Evolutionary conservation across 2,888 invertebrate genomes (phyloP).

Genomic region (Argyresthia goedartella): DNA sequence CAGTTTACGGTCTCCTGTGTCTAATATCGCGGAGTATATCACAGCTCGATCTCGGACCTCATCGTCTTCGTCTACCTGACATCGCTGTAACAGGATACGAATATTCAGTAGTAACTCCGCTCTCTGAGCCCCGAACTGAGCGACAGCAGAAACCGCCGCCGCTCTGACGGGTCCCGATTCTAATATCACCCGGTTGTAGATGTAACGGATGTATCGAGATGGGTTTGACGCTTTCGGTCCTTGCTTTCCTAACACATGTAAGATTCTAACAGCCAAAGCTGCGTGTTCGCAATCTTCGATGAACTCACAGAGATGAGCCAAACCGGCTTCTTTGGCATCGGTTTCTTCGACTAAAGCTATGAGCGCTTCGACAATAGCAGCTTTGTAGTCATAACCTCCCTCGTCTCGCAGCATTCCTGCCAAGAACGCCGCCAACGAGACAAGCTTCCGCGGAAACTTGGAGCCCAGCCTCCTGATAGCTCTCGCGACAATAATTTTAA

Average conservation of each 20-base stretch:
- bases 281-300: conserved; percentile 99
- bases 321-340: conserved; percentile 96
- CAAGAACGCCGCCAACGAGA: conserved; percentile 95
- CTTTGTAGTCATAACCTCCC: conserved; percentile 97
- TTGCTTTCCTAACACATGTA: conserved; percentile 96
- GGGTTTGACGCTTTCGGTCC: conserved; percentile 97
- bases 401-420: conserved; percentile 98
- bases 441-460: conserved; percentile 97
- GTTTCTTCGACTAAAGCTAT: conserved; percentile 98
- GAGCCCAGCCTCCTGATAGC: conserved; percentile 90
- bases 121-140: conserved; percentile 97
- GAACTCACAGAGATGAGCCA: conserved; percentile 98
- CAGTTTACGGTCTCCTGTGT: conserved; percentile 75
- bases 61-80: conserved; percentile 97
- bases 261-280: conserved; percentile 93
- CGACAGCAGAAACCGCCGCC: conserved; percentile 97
- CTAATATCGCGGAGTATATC: conserved; percentile 91
- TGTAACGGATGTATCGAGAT: conserved; percentile 86
- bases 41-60: conserved; percentile 98
- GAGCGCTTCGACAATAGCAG: conserved; percentile 97
- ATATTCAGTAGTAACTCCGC: conserved; percentile 78
- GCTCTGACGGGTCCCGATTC: conserved; percentile 96
- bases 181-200: conserved; percentile 92
- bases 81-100: conserved; percentile 81
- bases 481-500: conserved; percentile 98